Evolutionary conservation across 2,797 vertebrate genomes (phyloP), one percentile per base, ranked within the genome.

Genomic region (Sebastes ruberrimus): DNA sequence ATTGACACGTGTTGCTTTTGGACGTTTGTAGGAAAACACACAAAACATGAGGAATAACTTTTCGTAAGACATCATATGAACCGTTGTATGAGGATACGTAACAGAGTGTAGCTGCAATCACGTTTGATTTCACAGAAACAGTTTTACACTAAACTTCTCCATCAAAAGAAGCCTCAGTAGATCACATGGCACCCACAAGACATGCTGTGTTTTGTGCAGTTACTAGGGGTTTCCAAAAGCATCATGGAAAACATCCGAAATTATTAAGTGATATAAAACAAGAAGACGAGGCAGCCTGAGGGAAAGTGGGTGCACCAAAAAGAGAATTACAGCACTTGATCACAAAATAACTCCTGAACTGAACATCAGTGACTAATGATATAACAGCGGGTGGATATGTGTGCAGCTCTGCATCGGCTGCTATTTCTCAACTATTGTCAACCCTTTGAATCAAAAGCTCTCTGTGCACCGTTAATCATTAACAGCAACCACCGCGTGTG

Each of bases 361-460:
- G 18, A 83, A 55, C 65, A 60, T 83, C 56, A 46, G 7, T 49
- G 60, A 70, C 49, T 74, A 52, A 84, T 66, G 63, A 72, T 76
- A 75, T 33, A 64, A 70, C 35, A 57, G 69, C 18, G 23, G 7
- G 7, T 66, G 55, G n/a, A 62, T 55, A 49, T 52, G 59, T 71
- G 63, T 74, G 67, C 69, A 62, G 76, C 49, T 66, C 42, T 74
- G 20, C 27, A 13, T 80, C 60, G 28, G 70, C 69, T 72, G 18
- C 52, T 38, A 11, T 81, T 75, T 71, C 71, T 77, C 23, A 23
- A 42, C 25, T 23, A 1, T 32, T 74, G 76, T 82, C 56, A 75
- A 16, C 60, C 49, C 38, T 57, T 70, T 57, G 80, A 82, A 82
- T 76, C 64, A 74, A 67, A 79, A 71, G 68, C 60, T 74, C 52